Conservation (phyloP, 2,797 vertebrate genomes). For the Menidia menidia region DNA sequence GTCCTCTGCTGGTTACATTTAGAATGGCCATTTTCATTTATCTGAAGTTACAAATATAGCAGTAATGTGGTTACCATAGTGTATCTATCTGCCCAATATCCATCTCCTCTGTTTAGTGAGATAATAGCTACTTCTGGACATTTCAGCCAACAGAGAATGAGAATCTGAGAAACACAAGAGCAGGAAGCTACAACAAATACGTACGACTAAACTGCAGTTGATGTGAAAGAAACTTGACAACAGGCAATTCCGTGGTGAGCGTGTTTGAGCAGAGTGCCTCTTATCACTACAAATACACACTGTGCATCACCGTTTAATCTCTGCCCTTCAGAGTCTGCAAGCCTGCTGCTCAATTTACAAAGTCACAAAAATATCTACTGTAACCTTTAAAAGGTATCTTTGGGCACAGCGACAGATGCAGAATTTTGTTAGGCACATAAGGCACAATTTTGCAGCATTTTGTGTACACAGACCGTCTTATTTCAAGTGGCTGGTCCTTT, state of each 20-base stretch:
- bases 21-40: not conserved
- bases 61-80: not conserved
- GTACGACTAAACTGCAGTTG: not conserved
- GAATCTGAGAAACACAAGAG: not conserved
- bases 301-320: not conserved
- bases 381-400: not conserved
- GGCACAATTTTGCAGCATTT: too few species aligned
- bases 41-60: too few species aligned
- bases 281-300: not conserved
- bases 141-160: too few species aligned
- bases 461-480: not conserved
- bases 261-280: not conserved
- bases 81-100: not conserved
- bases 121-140: not conserved
- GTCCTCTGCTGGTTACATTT: conserved; percentile 69
- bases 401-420: too few species aligned
- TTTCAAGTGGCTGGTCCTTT: not conserved
- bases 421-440: too few species aligned
- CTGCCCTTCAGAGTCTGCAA: not conserved
- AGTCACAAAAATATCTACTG: not conserved
- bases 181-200: not conserved
- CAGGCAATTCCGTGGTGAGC: not conserved
- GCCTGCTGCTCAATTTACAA: not conserved
- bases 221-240: not conserved
- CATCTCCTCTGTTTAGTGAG: not conserved